Evolutionary conservation across 2,888 invertebrate species (phyloP).

Genomic region (Vandiemenella viatica): DNA sequence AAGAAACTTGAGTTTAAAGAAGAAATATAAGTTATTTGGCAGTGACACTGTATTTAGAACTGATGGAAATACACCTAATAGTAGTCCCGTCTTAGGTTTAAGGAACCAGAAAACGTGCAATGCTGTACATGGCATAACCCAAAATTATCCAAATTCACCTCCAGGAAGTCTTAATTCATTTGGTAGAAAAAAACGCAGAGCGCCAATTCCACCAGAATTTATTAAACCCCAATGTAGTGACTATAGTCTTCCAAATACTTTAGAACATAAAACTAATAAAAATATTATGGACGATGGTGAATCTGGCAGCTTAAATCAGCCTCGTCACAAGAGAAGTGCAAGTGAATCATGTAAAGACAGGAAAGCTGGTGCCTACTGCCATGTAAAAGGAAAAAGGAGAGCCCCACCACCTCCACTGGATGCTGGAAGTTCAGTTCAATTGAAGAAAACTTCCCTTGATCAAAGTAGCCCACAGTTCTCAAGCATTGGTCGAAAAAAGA

Average conservation of each 20-base stretch:
- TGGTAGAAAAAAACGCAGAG: constrained; percentile 19
- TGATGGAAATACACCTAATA: constrained; percentile 4
- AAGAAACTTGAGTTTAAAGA: constrained; percentile 43
- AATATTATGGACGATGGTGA: constrained; percentile 9
- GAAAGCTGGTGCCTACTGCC: constrained; percentile 38
- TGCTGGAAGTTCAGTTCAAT: constrained; percentile 10
- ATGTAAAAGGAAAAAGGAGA: constrained; percentile 60
- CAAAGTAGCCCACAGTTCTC: constrained; percentile 7
- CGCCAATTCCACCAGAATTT: constrained; percentile 18
- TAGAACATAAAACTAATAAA: constrained; percentile 13
- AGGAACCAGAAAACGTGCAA: constrained; percentile 24
- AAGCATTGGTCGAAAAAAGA: constrained; percentile 26
- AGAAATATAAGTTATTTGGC: constrained; percentile 46
- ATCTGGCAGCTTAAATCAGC: constrained; percentile 2
- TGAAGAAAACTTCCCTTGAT: constrained; percentile 7
- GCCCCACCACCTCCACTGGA: constrained; percentile 52
- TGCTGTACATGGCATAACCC: constrained; percentile 22
- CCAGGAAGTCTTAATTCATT: constrained; percentile 12
- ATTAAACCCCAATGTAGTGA: constrained; percentile 21
- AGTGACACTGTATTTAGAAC: constrained; percentile 18
- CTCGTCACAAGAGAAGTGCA: constrained; percentile 37
- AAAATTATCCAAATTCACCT: constrained; percentile 22
- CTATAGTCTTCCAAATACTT: constrained; percentile 18
- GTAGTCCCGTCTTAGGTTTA: constrained; percentile 10
- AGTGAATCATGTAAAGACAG: constrained; percentile 44